Evolutionary conservation across 2,888 invertebrate species (phyloP).

Genomic region (Salpingus planirostris): DNA sequence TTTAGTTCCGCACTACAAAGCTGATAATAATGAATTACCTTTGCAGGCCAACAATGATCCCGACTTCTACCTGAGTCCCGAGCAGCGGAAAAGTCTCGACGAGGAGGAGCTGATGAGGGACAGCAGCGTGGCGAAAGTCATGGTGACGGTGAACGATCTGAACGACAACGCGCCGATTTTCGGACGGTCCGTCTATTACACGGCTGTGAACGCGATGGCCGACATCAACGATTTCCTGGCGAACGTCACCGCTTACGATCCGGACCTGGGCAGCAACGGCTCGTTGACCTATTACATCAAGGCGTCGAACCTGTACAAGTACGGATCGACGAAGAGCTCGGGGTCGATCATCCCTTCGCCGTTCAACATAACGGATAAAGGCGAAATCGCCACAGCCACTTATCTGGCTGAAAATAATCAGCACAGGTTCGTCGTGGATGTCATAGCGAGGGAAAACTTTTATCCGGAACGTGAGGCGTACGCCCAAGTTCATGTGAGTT

Average conservation of each 20-base stretch:
- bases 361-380: constrained; percentile 67
- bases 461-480: constrained; percentile 69
- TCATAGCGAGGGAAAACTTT: constrained; percentile 73
- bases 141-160: constrained; percentile 65
- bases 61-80: constrained; percentile 53
- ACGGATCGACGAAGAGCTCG: constrained; percentile 63
- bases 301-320: constrained; percentile 73
- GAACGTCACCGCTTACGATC: constrained; percentile 71
- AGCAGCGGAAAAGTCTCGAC: constrained; percentile 43
- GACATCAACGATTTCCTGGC: constrained; percentile 65
- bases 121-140: constrained; percentile 62
- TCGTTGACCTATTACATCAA: constrained; percentile 73
- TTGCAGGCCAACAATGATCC: constrained; percentile 80
- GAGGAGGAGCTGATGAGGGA: constrained; percentile 43
- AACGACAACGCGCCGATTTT: constrained; percentile 75
- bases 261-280: constrained; percentile 76
- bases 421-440: constrained; percentile 74
- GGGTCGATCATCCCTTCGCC: constrained; percentile 86
- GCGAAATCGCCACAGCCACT: constrained; percentile 64
- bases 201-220: constrained; percentile 68
- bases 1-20: too few species aligned
- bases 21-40: too few species aligned
- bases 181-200: constrained; percentile 31
- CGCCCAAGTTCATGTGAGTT: constrained; percentile 64
- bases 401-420: constrained; percentile 86